phyloP scores from a whole-genome alignment of 1,140 invertebrate genomes.

The Drosophila simulans region DNA sequence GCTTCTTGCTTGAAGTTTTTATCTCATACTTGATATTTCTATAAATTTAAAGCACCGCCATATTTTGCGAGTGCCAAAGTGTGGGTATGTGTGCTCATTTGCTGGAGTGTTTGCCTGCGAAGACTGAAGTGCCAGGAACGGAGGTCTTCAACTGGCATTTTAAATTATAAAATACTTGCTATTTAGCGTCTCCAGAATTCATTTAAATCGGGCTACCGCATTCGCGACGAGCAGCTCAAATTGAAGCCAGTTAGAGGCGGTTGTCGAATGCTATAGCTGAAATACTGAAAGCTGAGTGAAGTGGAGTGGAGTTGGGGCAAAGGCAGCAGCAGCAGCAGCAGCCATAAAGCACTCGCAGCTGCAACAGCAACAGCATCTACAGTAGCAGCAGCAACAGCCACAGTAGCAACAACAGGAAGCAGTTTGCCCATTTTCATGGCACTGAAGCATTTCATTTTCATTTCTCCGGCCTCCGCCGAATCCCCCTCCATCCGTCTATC shows the following conservation, averaged over 20 bases:
- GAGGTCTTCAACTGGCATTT: slow-evolving; percentile 54
- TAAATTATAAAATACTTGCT: slow-evolving; percentile 77
- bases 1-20: background rate
- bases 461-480: slow-evolving; percentile 8
- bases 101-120: slow-evolving; percentile 61
- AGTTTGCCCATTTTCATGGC: slow-evolving; percentile 80
- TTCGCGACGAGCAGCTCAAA: slow-evolving; percentile 23
- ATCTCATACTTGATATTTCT: background rate
- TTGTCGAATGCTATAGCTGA: slow-evolving; percentile 2
- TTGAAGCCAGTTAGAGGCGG: slow-evolving; percentile 52
- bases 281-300: slow-evolving; percentile 1
- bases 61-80: slow-evolving; percentile 11
- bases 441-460: slow-evolving; percentile 77
- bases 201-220: slow-evolving; percentile 61
- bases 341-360: slow-evolving; percentile 48
- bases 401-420: slow-evolving; percentile 74
- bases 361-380: slow-evolving; percentile 5
- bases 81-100: slow-evolving; percentile 61
- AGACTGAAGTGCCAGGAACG: slow-evolving; percentile 48
- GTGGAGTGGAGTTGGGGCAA: slow-evolving; percentile 2
- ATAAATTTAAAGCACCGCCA: background rate
- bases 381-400: slow-evolving; percentile 5
- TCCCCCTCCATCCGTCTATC: slow-evolving; percentile 40
- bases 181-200: slow-evolving; percentile 71
- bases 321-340: slow-evolving; percentile 11